phyloP scores from a whole-genome alignment of 2,113 vertebrate genomes.

The Onychostruthus taczanowskii region DNA sequence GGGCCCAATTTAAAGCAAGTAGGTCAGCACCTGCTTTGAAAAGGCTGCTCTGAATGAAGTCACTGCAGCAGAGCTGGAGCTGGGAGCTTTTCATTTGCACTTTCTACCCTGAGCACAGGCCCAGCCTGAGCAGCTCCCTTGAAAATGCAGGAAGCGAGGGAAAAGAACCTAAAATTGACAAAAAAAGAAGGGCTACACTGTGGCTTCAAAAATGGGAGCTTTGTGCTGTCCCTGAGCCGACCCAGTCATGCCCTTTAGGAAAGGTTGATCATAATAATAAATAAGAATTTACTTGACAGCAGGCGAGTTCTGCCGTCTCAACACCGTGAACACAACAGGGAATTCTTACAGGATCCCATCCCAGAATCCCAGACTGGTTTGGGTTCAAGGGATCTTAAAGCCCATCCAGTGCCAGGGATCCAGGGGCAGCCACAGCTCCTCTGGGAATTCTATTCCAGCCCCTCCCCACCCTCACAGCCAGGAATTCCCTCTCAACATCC shows the following conservation, averaged over 20 bases:
- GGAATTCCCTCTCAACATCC: background rate
- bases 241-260: accelerated
- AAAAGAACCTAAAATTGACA: background rate
- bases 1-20: constrained; percentile 19
- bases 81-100: background rate
- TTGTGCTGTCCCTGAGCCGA: background rate
- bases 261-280: background rate
- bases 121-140: background rate
- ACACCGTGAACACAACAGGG: background rate
- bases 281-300: background rate
- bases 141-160: background rate
- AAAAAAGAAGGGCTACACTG: background rate
- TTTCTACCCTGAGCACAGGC: background rate
- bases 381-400: background rate
- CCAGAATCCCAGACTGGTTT: background rate
- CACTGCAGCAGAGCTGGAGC: background rate
- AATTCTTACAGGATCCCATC: background rate
- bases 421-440: background rate
- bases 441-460: background rate
- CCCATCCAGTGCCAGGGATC: background rate
- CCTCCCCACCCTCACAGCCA: background rate
- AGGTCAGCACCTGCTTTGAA: constrained; percentile 43
- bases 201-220: background rate
- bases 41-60: background rate
- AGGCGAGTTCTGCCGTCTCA: background rate